These are phyloP conservation scores for Ooceraea biroi DNA, from an alignment of 1,140 invertebrate species.

Conservation along the genomic window DNA sequence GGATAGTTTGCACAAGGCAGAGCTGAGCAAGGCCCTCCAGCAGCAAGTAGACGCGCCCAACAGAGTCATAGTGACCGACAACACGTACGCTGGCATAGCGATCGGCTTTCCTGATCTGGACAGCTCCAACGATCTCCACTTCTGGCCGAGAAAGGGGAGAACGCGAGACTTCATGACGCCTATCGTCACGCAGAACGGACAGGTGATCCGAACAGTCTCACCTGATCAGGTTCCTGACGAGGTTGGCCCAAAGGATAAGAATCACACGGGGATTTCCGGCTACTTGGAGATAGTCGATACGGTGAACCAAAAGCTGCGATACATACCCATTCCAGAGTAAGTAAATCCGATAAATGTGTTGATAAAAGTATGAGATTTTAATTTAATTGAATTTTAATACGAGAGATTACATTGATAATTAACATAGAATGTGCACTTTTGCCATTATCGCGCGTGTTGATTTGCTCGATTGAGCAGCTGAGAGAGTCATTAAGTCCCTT, in stretches of 20 bases:
- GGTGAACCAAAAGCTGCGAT: slow-evolving; percentile 86
- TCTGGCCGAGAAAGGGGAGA: slow-evolving; percentile 77
- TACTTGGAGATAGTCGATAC: slow-evolving; percentile 88
- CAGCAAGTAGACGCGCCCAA: slow-evolving; percentile 86
- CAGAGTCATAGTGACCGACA: slow-evolving; percentile 83
- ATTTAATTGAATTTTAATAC: too few relatives aligned
- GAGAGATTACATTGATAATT: too few relatives aligned
- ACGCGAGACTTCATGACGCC: slow-evolving; percentile 66
- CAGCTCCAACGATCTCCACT: slow-evolving; percentile 78
- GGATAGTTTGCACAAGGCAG: slow-evolving; percentile 55
- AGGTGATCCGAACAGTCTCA: slow-evolving; percentile 83
- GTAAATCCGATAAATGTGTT: slow-evolving; percentile 51
- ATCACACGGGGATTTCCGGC: slow-evolving; percentile 73
- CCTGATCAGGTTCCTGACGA: slow-evolving; percentile 71
- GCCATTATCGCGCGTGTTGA: background rate
- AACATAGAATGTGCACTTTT: background rate
- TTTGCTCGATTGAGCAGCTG: slow-evolving; percentile 6
- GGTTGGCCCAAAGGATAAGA: slow-evolving; percentile 72
- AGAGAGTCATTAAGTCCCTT: slow-evolving; percentile 45
- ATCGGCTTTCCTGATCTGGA: slow-evolving; percentile 88
- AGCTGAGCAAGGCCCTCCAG: slow-evolving; percentile 76
- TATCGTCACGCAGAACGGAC: slow-evolving; percentile 82
- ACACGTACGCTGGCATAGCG: slow-evolving; percentile 85
- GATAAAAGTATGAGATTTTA: slow-evolving; percentile 6
- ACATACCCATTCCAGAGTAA: slow-evolving; percentile 88